Base-by-base conservation (phyloP, 2,113 vertebrate genomes). In the Microcebus tavaratra region DNA sequence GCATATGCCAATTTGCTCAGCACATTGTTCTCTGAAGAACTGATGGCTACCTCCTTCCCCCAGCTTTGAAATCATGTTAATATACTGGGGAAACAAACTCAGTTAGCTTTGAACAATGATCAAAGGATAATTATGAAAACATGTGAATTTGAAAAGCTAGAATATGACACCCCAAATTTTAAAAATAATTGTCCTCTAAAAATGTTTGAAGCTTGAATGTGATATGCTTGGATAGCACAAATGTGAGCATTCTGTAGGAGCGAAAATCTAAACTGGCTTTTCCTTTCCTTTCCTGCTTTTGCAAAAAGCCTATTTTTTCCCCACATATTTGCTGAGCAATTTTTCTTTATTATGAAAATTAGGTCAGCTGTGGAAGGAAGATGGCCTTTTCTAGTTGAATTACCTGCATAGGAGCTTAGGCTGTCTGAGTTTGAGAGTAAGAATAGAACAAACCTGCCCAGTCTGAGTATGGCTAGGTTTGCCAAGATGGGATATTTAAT, bases 291-390 rank as follows among this genome's bases (percentile, higher is more conserved):
- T n/a, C 53, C 55, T 91, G 45, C 67, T 88, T 91, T 68, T 94
- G 65, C n/a, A 88, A 67, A 88, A 8, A 88, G 12, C 8, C 8
- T 83, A 78, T 75, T 91, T 53, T 31, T 31, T 18, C 42, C 6
- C 45, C 85, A 34, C 36, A 10, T 88, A 72, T 92, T 90, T 97
- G 72, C 50, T n/a, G 11, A 88, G 36, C 14, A 90, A 0, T 29
- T 83, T 91, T 94, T 87, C 36, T 89, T 57, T 82, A 21, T 94
- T 81, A 68, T 59, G 21, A 75, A 93, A 90, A 94, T 68, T 78
- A 50, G 61, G 45, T 84, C 75, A 97, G 6, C 29, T 67, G 29
- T 39, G 29, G n/a, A 63, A 90, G 57, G 82, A 84, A 65, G 48
- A 50, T 45, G 8, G 34, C 55, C 36, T 73, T 89, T 67, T 73